Evolutionary conservation across 2,888 invertebrate genomes (phyloP), one percentile per base, ranked within the genome.

Genomic region (Athalia cordata): DNA sequence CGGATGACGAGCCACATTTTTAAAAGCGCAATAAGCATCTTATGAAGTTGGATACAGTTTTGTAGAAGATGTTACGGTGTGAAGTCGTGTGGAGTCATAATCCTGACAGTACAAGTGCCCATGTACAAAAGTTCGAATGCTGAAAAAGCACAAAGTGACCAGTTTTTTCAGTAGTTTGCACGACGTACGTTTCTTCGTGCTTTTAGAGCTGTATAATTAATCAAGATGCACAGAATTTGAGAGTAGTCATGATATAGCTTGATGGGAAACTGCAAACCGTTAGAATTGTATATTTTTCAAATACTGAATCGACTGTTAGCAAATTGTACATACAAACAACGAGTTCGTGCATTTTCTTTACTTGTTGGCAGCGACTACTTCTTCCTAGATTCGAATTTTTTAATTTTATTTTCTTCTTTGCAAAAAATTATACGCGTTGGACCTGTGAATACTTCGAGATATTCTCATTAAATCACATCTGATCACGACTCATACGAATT

Each of bases 301-400:
- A 29, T 64, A 50, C 52, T 49, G 50, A 62, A 75, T 49, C 8
- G 11, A 45, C 50, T 62, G 13, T 75, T 64, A 62, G 62, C 75
- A 62, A 75, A 75, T 59, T 75, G 75, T 75, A 75, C 62, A 75
- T 75, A 75, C 49, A 75, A 52, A 55, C 11, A 29, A 64, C 5
- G 50, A 43, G 29, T 62, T 64, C n/a, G 52, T 75, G 49, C 52
- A n/a, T 49, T 13, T 75, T 62, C 47, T 47, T 50, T 50, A 52
- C 29, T 64, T 61, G 29, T 75, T 62, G 49, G 50, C 55, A 75
- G 62, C 9, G 9, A 43, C 43, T 50, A 8, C 43, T 49, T 62
- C 64, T 50, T 75, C 50, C 29, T 47, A 13, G 9, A 13, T 13
- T 45, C 43, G 47, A 5, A 47, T 13, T 59, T 59, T 72, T 45